A percentile compares a stretch with the other conserved stretches of the same genome.
phyloP scores from a whole-genome alignment of 2,113 vertebrate species.

The Pygoscelis antarcticus region DNA sequence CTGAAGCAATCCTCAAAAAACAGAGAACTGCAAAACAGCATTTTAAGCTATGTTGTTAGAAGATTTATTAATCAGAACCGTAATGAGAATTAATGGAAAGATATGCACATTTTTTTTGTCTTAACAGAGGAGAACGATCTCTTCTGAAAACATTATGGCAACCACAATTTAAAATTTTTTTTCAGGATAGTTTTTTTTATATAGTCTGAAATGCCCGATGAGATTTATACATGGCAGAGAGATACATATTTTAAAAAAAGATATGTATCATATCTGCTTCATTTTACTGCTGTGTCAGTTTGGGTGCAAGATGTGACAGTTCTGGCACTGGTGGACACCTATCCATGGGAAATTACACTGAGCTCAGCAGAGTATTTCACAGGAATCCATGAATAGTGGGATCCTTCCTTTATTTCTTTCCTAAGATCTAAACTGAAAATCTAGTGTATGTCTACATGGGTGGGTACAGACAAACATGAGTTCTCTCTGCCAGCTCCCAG shows the following conservation, averaged over 20 bases:
- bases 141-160: background rate
- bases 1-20: conserved; percentile 2
- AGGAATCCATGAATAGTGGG: background rate
- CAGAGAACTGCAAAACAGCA: background rate
- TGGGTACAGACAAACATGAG: background rate
- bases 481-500: background rate
- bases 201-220: background rate
- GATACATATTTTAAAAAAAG: background rate
- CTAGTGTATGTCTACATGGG: background rate
- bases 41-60: background rate
- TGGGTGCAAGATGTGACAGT: background rate
- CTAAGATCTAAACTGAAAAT: background rate
- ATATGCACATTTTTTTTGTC: background rate
- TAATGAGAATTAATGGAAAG: conserved; percentile 50
- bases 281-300: background rate
- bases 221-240: background rate
- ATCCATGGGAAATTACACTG: background rate
- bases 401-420: conserved; percentile 25
- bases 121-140: conserved; percentile 28
- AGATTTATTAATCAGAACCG: conserved; percentile 29
- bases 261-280: background rate
- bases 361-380: conserved; percentile 43
- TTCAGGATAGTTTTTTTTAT: background rate
- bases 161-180: background rate
- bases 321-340: background rate